Conservation (phyloP, 2,113 vertebrate species). For the Dipodomys spectabilis region DNA sequence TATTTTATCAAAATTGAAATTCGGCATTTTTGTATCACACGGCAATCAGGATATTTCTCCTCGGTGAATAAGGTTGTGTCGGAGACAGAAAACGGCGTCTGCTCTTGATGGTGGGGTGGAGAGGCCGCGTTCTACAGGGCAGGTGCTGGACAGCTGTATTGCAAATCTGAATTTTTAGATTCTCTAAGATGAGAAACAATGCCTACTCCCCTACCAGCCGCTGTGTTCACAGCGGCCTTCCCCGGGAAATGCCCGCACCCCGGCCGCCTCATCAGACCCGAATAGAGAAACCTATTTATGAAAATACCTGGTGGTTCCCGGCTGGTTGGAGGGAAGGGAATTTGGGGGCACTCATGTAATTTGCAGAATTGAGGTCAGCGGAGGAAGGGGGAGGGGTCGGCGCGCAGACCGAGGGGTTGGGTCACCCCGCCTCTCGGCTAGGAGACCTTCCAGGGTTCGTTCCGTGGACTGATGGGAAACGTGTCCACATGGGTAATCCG, state of each 20-base stretch:
- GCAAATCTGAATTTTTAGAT: background rate
- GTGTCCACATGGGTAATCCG: slow-evolving; percentile 10
- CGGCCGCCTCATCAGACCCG: slow-evolving; percentile 15
- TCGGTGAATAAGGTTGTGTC: slow-evolving; percentile 18
- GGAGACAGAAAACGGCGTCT: background rate
- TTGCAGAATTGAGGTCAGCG: slow-evolving; percentile 80
- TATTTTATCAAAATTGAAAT: slow-evolving; percentile 53
- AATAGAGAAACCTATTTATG: slow-evolving; percentile 62
- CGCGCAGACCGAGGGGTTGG: too few relatives aligned
- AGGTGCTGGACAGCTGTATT: background rate
- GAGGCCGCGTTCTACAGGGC: background rate
- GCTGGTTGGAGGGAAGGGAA: slow-evolving; percentile 70
- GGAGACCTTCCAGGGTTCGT: background rate
- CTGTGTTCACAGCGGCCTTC: background rate
- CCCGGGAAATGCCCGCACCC: background rate
- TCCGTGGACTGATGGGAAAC: background rate
- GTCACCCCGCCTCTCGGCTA: too few relatives aligned
- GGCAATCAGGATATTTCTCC: background rate
- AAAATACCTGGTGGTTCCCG: slow-evolving; percentile 70
- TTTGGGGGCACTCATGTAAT: slow-evolving; percentile 83
- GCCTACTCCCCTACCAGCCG: background rate
- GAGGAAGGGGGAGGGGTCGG: slow-evolving; percentile 46
- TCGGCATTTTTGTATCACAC: slow-evolving; percentile 44
- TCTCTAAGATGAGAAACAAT: background rate
- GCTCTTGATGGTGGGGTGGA: background rate